Evolutionary conservation across 2,888 invertebrate genomes (phyloP), one percentile per base, ranked within the genome.

Genomic region (Lampropteryx suffumata): DNA sequence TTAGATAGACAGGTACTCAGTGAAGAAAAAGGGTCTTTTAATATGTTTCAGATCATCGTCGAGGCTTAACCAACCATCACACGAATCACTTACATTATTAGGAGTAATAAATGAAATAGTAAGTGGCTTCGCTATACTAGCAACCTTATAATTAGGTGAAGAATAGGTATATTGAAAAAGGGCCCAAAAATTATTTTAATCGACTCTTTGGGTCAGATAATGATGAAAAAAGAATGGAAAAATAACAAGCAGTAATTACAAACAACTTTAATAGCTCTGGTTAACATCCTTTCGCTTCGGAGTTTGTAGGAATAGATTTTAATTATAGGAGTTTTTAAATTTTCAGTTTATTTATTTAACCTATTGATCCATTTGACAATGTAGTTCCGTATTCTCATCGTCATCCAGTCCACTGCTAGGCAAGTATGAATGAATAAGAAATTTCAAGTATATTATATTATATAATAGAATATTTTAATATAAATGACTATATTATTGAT

Each of bases 181-280:
- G 64, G 56, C 53, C 62, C 59, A 43, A 71, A 78, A 80, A 79
- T 79, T 80, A 81, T 80, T 82, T 71, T 76, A 68, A 73, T 76
- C 75, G n/a, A 76, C 72, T 73, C 62, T 66, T 65, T 65, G 53
- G 56, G 62, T 62, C 65, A 57, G 62, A 67, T 60, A 67, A 71
- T 71, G 67, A 61, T 59, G 62, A 50, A 61, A 76, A 77, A 71
- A 68, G 69, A 73, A 73, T 74, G 69, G n/a, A 75, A 73, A 73
- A 69, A 73, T 82, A 81, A 79, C 79, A 80, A 79, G 74, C 71
- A 73, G 69, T 83, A 86, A 86, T 86, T 85, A 85, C 76, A 66
- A 70, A 57, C 57, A 64, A 66, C 69, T 71, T 85, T 84, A 82
- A 82, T 83, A 74, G 69, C 60, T 71, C 77, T 46, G 76, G 78